Conservation (phyloP, 1,140 invertebrate species). For the Euwallacea similis region DNA sequence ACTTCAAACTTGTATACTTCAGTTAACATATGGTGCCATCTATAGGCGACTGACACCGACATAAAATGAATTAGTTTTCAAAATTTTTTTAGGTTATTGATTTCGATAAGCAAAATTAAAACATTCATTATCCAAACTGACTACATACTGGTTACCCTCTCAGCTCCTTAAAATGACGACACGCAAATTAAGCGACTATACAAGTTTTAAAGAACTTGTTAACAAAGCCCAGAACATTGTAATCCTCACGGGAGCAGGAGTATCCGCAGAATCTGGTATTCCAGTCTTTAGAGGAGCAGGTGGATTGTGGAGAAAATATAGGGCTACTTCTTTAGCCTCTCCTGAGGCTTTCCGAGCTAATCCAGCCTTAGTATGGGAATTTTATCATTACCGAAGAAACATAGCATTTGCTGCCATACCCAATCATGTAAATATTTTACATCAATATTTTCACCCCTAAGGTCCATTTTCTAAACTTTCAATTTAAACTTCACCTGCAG, state of each 20-base stretch:
- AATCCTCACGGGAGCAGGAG: slow-evolving; percentile 75
- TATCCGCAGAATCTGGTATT: slow-evolving; percentile 81
- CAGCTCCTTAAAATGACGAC: slow-evolving; percentile 22
- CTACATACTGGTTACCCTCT: no score
- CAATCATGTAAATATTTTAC: slow-evolving; percentile 55
- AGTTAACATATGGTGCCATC: no score
- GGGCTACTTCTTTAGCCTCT: slow-evolving; percentile 57
- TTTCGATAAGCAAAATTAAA: no score
- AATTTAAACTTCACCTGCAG: neutral
- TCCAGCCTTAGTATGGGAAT: slow-evolving; percentile 62
- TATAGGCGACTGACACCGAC: no score
- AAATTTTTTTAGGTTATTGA: no score
- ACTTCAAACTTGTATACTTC: no score
- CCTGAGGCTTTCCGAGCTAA: slow-evolving; percentile 58
- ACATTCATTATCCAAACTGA: no score
- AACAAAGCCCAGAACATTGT: slow-evolving; percentile 63
- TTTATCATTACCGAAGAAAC: slow-evolving; percentile 62
- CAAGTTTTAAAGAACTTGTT: slow-evolving; percentile 61
- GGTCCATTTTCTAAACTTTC: neutral
- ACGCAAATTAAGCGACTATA: slow-evolving; percentile 43
- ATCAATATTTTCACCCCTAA: neutral
- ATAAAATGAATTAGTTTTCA: no score
- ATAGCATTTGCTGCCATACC: slow-evolving; percentile 59
- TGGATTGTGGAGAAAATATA: slow-evolving; percentile 72
- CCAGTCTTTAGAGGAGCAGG: slow-evolving; percentile 79